A percentile compares a stretch with the other conserved stretches of the same genome.
Conservation (phyloP, 1,140 invertebrate species). For the Lepidurus packardi region DNA sequence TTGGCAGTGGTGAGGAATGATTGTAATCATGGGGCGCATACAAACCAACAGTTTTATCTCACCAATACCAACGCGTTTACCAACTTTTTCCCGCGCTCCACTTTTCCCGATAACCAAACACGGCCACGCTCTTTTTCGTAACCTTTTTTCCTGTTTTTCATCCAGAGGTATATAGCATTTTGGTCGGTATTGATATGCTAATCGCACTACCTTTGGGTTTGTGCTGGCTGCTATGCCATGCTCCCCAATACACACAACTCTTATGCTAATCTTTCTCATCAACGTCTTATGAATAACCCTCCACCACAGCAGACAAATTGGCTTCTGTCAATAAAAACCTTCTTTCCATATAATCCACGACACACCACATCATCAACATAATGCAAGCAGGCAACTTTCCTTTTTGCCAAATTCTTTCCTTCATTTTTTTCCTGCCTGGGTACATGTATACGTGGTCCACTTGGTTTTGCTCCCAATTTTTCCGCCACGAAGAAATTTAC, state of each 20-base stretch:
- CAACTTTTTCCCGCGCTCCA: constrained; percentile 16
- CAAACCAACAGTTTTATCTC: background rate
- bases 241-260: constrained; percentile 1
- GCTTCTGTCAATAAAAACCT: constrained; percentile 20
- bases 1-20: background rate
- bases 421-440: background rate
- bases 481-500: background rate
- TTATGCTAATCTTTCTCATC: constrained; percentile 22
- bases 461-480: background rate
- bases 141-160: background rate
- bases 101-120: constrained; percentile 19
- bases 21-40: background rate
- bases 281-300: constrained; percentile 18
- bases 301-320: constrained; percentile 21
- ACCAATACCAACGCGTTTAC: background rate
- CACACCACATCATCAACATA: constrained; percentile 6
- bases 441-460: background rate
- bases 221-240: background rate
- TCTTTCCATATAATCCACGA: constrained; percentile 15
- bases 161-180: constrained; percentile 5
- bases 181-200: constrained; percentile 18
- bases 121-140: background rate
- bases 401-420: background rate
- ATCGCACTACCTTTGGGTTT: background rate
- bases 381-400: background rate